phyloP scores from a whole-genome alignment of 2,797 vertebrate species.

The Oreochromis grahami region DNA sequence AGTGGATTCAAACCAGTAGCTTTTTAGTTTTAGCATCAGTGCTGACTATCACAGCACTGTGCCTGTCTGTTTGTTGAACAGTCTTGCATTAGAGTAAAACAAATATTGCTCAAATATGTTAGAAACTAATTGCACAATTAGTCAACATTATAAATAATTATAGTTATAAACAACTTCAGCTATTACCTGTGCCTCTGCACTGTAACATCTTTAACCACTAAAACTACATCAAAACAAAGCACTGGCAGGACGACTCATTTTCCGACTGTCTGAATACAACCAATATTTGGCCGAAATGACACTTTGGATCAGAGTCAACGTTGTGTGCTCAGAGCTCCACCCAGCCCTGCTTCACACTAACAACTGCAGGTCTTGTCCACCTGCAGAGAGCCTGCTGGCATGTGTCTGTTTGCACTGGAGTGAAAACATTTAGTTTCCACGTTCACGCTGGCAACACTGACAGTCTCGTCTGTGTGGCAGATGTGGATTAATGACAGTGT shows the following conservation, averaged over 20 bases:
- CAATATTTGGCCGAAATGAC: not conserved
- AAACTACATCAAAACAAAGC: not conserved
- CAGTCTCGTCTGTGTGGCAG: slow-evolving; percentile 16
- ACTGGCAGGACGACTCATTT: not conserved
- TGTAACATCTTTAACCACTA: not conserved
- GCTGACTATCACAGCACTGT: not conserved
- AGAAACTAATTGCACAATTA: not conserved
- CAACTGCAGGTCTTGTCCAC: not conserved
- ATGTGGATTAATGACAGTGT: not conserved
- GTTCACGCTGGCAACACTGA: not conserved
- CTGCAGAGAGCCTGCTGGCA: slow-evolving; percentile 11
- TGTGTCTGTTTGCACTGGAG: slow-evolving; percentile 19
- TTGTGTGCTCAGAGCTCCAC: not conserved
- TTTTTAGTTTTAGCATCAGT: not conserved
- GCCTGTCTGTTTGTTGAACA: not conserved
- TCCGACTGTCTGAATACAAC: not conserved
- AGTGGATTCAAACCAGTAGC: not conserved
- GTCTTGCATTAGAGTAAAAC: not conserved
- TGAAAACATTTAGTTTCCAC: slow-evolving; percentile 51
- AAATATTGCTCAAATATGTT: not conserved
- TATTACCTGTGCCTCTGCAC: not conserved
- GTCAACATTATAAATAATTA: not conserved
- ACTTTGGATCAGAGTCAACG: not conserved
- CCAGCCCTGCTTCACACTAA: not conserved
- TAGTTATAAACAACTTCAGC: not conserved